Evolutionary conservation across 2,888 invertebrate species (phyloP).

Genomic region (Koerneria pararmatus): DNA sequence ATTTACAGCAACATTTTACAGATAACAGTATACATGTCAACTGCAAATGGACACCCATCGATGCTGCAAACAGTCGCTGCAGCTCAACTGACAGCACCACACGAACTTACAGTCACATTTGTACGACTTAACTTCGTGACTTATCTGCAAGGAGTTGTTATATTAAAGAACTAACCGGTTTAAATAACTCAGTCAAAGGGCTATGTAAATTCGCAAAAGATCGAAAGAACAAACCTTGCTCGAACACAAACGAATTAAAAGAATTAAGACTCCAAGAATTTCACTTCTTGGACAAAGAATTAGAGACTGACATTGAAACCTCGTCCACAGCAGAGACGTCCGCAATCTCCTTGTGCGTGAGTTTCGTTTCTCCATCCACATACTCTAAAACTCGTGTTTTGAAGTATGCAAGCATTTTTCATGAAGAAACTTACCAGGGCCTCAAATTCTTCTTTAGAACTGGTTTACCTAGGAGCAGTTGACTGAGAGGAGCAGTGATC

Average conservation of each 20-base stretch:
- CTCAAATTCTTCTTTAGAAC: not conserved
- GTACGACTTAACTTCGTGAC: conserved; percentile 57
- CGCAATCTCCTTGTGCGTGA: conserved; percentile 60
- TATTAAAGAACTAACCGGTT: not conserved
- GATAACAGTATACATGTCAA: conserved; percentile 11
- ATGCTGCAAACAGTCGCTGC: conserved; percentile 58
- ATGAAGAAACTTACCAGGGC: not conserved
- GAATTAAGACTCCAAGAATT: not conserved
- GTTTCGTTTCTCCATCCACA: conserved; percentile 64
- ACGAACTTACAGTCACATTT: conserved; percentile 61
- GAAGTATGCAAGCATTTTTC: not conserved
- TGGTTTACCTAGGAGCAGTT: conserved; percentile 13
- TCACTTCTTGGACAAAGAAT: not conserved
- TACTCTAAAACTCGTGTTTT: conserved; percentile 37
- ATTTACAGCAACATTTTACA: no score
- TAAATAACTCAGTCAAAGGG: no score
- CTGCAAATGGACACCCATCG: conserved; percentile 57
- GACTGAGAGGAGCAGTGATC: conserved; percentile 16
- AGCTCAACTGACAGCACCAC: conserved; percentile 62
- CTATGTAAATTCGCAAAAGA: not conserved
- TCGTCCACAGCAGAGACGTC: conserved; percentile 64
- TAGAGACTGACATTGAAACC: conserved; percentile 60
- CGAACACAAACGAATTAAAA: not conserved
- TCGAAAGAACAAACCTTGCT: conserved; percentile 2
- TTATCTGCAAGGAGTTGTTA: conserved; percentile 48